Conservation (phyloP, 2,797 vertebrate genomes). For the Hapalemur alaotrensis region DNA sequence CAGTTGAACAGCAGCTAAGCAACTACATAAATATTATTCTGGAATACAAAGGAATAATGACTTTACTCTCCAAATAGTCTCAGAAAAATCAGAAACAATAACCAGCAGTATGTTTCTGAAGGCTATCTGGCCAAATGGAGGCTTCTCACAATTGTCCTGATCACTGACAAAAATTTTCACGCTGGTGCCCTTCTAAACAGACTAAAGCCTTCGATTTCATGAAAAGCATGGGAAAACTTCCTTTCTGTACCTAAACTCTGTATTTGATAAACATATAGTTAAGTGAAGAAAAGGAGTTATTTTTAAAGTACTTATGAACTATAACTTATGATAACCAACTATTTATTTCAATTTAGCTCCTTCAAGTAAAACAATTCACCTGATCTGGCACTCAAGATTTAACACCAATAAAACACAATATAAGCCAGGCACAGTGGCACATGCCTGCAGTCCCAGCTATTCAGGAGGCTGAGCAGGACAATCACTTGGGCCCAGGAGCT, state of each 20-base stretch:
- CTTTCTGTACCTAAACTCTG: not conserved
- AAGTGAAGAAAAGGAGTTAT: not conserved
- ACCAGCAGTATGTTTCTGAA: not conserved
- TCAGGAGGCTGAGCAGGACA: not conserved
- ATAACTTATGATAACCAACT: not conserved
- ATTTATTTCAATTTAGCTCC: not conserved
- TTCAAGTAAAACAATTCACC: not conserved
- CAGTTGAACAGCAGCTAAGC: not conserved
- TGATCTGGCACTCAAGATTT: not conserved
- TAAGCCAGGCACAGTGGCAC: not conserved
- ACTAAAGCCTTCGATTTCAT: not conserved
- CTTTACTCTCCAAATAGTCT: not conserved
- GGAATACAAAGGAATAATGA: not conserved
- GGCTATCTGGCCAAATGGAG: not conserved
- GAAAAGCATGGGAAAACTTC: not conserved
- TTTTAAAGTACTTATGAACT: not conserved
- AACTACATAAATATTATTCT: not conserved
- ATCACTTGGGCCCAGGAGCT: not conserved
- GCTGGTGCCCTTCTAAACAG: not conserved
- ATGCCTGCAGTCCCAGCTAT: not conserved
- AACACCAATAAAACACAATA: not conserved
- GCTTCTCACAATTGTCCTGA: not conserved
- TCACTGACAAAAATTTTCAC: not conserved
- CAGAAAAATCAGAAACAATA: conserved; percentile 27
- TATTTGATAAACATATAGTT: not conserved